A percentile compares a stretch with the other conserved stretches of the same genome.
Evolutionary conservation across 1,140 invertebrate genomes (phyloP).

Genomic region (Pomacea maculata): DNA sequence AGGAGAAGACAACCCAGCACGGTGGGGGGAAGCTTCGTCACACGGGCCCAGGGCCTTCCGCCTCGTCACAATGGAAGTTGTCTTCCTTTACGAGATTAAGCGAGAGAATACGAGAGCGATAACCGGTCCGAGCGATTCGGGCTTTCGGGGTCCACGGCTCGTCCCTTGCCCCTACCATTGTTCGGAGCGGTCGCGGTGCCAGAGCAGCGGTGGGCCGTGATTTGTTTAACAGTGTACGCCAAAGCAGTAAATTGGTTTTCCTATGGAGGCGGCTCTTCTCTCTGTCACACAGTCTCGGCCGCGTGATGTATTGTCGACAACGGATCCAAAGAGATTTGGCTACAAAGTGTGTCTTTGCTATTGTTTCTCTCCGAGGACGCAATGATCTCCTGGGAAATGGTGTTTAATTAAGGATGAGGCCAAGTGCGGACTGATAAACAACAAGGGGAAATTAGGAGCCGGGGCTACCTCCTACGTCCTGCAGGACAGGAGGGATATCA

Average conservation of each 20-base stretch:
- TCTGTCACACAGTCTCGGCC: constrained; percentile 10
- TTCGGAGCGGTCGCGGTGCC: neutral
- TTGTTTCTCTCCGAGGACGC: constrained; percentile 17
- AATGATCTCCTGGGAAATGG: constrained; percentile 21
- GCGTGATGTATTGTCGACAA: neutral
- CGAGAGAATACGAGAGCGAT: constrained; percentile 15
- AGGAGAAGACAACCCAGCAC: too few species aligned
- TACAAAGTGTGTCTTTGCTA: constrained; percentile 19
- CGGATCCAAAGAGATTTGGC: neutral
- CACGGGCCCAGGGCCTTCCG: neutral
- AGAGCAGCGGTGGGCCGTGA: constrained; percentile 4
- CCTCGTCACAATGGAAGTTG: constrained; percentile 19
- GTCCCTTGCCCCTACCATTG: too few species aligned
- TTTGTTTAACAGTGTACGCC: constrained; percentile 23
- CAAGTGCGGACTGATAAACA: neutral
- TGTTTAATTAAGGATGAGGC: constrained; percentile 26
- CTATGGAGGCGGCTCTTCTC: constrained; percentile 1
- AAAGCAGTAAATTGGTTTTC: constrained; percentile 23
- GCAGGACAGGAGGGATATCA: neutral
- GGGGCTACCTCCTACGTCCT: neutral
- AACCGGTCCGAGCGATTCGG: neutral
- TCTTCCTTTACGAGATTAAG: constrained; percentile 21
- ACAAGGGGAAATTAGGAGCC: neutral
- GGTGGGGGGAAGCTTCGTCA: too few species aligned
- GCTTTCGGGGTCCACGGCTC: too few species aligned